These are phyloP conservation scores for Molanna angustata DNA, from an alignment of 2,888 invertebrate species.

Conservation along the genomic window DNA sequence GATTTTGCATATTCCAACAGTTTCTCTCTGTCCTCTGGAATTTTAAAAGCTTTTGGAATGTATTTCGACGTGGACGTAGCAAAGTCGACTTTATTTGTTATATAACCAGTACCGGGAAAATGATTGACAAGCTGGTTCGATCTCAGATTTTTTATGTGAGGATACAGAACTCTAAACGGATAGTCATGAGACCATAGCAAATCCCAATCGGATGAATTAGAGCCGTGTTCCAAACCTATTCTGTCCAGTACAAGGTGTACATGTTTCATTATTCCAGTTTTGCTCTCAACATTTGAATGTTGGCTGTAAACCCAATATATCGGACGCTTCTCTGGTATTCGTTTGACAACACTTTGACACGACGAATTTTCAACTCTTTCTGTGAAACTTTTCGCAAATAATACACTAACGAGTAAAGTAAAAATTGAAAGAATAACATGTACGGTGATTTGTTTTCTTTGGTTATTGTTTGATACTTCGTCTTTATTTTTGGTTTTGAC, in stretches of 20 bases:
- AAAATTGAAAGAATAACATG: slow-evolving; percentile 18
- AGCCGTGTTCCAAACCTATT: slow-evolving; percentile 66
- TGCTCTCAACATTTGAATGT: slow-evolving; percentile 53
- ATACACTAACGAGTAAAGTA: slow-evolving; percentile 19
- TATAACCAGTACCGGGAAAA: slow-evolving; percentile 89
- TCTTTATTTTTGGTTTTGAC: slow-evolving; percentile 9
- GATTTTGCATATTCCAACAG: slow-evolving; percentile 65
- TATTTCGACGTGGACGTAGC: slow-evolving; percentile 76
- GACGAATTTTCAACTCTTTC: slow-evolving; percentile 3
- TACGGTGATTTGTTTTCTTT: slow-evolving; percentile 7
- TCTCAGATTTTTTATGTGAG: slow-evolving; percentile 39
- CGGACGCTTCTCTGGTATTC: slow-evolving; percentile 35
- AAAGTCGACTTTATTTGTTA: slow-evolving; percentile 86
- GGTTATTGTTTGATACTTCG: not conserved
- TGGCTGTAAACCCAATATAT: slow-evolving; percentile 62
- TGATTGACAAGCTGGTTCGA: slow-evolving; percentile 85
- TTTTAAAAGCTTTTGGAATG: slow-evolving; percentile 83
- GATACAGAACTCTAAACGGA: slow-evolving; percentile 67
- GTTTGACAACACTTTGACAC: slow-evolving; percentile 11
- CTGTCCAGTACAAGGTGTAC: slow-evolving; percentile 75
- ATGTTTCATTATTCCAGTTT: slow-evolving; percentile 71
- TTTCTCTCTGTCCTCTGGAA: slow-evolving; percentile 71
- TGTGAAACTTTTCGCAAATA: slow-evolving; percentile 15
- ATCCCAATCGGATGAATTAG: slow-evolving; percentile 67
- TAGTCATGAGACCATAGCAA: slow-evolving; percentile 94